These are phyloP conservation scores for Rutpela maculata DNA, from an alignment of 2,888 invertebrate species.

Conservation along the genomic window DNA sequence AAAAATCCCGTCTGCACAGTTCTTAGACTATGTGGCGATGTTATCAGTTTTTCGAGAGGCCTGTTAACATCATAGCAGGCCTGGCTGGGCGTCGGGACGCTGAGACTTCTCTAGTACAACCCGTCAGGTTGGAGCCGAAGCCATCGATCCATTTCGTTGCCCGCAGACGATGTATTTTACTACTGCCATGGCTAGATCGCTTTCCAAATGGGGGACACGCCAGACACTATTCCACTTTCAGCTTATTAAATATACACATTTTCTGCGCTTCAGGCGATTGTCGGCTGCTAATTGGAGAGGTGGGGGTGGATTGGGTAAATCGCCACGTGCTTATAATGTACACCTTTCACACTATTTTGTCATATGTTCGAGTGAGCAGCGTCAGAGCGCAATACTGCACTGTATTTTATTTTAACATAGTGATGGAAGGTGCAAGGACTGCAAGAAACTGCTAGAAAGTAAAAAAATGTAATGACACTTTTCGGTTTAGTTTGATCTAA, in stretches of 20 bases:
- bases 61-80: constrained; percentile 51
- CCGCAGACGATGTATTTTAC: constrained; percentile 63
- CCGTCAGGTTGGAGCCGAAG: constrained; percentile 72
- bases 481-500: no score
- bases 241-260: constrained; percentile 14
- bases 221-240: constrained; percentile 37
- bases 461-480: no score
- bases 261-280: background rate
- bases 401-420: no score
- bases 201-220: constrained; percentile 48
- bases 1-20: constrained; percentile 49
- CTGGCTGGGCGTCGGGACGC: constrained; percentile 61
- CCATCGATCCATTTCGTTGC: constrained; percentile 70
- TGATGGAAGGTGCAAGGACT: no score
- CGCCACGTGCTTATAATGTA: constrained; percentile 1
- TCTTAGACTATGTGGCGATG: constrained; percentile 55
- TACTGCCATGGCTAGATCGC: constrained; percentile 60
- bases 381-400: background rate
- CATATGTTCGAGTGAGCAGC: background rate
- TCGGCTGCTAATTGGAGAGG: background rate
- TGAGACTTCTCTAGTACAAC: constrained; percentile 65
- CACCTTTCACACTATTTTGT: background rate
- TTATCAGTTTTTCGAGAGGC: constrained; percentile 54
- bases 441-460: no score
- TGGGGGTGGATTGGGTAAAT: background rate